phyloP scores from a whole-genome alignment of 2,888 invertebrate genomes.

The Pimpla rufipes region DNA sequence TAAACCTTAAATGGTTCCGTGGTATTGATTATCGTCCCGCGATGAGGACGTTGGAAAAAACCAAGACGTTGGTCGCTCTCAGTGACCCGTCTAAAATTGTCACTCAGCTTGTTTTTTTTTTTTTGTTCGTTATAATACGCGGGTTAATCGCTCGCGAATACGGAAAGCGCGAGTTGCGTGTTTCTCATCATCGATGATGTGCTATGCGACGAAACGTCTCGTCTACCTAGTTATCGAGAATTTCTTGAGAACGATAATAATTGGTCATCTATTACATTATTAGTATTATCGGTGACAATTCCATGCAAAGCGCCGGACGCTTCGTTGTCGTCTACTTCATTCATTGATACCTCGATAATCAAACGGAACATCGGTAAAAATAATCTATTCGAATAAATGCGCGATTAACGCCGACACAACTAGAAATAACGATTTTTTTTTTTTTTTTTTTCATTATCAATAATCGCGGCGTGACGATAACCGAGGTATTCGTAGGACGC shows the following conservation, averaged over 20 bases:
- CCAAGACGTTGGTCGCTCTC: constrained; percentile 54
- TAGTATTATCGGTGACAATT: constrained; percentile 61
- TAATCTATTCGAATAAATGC: constrained; percentile 45
- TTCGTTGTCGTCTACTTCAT: neutral
- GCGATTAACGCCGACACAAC: constrained; percentile 22
- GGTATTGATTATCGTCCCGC: constrained; percentile 59
- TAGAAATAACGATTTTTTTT: constrained; percentile 36
- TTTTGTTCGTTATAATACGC: constrained; percentile 13
- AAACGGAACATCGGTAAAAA: constrained; percentile 49
- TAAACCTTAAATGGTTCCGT: constrained; percentile 61
- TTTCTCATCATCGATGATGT: constrained; percentile 44
- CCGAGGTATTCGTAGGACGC: constrained; percentile 37
- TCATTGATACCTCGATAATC: constrained; percentile 26
- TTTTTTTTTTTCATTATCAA: neutral
- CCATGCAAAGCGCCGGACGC: constrained; percentile 45
- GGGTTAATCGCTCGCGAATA: constrained; percentile 1
- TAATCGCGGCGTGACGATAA: constrained; percentile 27
- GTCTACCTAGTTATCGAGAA: constrained; percentile 16
- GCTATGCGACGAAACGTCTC: constrained; percentile 25
- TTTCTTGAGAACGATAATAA: constrained; percentile 55
- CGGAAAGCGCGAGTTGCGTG: constrained; percentile 9
- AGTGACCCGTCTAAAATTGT: constrained; percentile 58
- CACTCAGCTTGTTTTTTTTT: constrained; percentile 50
- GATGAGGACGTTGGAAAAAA: constrained; percentile 49
- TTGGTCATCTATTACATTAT: constrained; percentile 64